Conservation (phyloP, 1,140 invertebrate species). For the Heliconius hewitsoni region DNA sequence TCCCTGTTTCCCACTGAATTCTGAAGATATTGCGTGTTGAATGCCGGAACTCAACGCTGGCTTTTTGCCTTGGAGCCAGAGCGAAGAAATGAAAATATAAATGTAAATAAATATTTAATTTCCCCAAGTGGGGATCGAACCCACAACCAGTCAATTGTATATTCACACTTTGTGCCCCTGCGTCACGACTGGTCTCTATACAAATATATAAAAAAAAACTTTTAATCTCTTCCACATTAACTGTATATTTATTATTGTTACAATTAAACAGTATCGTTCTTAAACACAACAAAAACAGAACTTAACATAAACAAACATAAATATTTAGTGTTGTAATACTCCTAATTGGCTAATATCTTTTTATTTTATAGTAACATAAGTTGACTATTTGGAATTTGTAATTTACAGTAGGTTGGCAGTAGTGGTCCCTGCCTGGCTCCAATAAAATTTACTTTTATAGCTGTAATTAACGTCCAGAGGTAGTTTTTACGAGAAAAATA, state of each 20-base stretch:
- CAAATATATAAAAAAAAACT: too few species aligned
- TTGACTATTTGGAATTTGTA: slow-evolving; percentile 14
- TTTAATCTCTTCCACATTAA: too few species aligned
- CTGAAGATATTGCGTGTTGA: too few species aligned
- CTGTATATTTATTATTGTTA: background rate
- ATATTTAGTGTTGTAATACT: background rate
- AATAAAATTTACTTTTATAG: slow-evolving; percentile 15
- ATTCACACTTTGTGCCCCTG: too few species aligned
- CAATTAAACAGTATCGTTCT: background rate
- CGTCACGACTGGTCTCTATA: too few species aligned
- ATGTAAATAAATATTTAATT: too few species aligned
- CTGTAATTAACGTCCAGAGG: background rate
- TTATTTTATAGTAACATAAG: slow-evolving; percentile 7
- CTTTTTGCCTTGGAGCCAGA: too few species aligned
- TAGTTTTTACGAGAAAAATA: slow-evolving; percentile 12
- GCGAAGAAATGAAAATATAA: too few species aligned
- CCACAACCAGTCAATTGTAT: too few species aligned
- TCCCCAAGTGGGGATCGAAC: too few species aligned
- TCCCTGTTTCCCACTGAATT: too few species aligned
- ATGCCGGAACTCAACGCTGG: too few species aligned
- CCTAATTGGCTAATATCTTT: slow-evolving; percentile 6
- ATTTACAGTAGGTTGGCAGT: slow-evolving; percentile 9
- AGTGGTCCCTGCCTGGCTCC: background rate
- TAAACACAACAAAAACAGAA: background rate
- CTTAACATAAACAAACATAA: background rate